phyloP scores from a whole-genome alignment of 2,888 invertebrate species.

The Ommatoiulus sabulosus region DNA sequence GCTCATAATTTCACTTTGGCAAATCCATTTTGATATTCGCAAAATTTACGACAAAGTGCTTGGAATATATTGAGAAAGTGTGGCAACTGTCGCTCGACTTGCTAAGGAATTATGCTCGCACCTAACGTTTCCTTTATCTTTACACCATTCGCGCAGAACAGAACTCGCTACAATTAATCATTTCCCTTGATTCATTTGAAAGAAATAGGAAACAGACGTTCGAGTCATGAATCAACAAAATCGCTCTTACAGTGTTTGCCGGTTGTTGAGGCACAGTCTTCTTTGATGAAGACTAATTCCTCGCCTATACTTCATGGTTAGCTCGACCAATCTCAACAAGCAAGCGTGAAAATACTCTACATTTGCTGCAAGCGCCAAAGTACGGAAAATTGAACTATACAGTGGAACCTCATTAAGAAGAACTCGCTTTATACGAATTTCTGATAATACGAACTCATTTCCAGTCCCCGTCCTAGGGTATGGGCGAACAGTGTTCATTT shows the following conservation, averaged over 20 bases:
- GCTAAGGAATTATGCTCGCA: background rate
- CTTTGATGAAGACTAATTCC: constrained; percentile 3
- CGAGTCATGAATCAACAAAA: constrained; percentile 21
- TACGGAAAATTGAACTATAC: background rate
- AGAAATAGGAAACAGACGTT: constrained; percentile 12
- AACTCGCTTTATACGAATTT: too few species aligned
- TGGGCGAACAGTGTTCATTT: too few species aligned
- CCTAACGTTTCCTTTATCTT: background rate
- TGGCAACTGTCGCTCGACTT: background rate
- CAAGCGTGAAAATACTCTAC: background rate
- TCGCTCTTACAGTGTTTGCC: background rate
- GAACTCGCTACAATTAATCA: background rate
- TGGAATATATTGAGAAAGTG: too few species aligned
- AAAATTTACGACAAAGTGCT: too few species aligned
- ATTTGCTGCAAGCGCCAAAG: background rate
- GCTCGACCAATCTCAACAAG: background rate
- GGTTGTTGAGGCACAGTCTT: background rate
- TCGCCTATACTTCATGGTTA: background rate
- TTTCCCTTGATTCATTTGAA: background rate
- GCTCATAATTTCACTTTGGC: too few species aligned
- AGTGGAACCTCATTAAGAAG: background rate
- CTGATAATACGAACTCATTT: too few species aligned
- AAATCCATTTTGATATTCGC: too few species aligned
- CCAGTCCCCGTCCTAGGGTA: too few species aligned
- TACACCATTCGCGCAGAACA: background rate